Evolutionary conservation across 2,888 invertebrate species (phyloP), one percentile per base, ranked within the genome.

Genomic region (Leptinotarsa juncta): DNA sequence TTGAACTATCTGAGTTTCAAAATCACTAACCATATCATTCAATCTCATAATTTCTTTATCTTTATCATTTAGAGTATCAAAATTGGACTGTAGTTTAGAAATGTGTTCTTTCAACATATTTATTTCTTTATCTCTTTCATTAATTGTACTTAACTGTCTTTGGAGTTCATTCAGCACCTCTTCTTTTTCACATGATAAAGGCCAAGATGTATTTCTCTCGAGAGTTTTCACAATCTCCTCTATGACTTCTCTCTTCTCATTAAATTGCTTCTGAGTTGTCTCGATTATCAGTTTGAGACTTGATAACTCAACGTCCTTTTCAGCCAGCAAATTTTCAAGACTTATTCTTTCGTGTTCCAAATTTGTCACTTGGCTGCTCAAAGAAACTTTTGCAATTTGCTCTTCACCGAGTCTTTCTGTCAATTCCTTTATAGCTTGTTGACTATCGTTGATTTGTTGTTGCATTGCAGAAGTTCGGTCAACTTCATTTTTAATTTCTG

Each of bases 401-500:
- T 84, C 85, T 20, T 84, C 84, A 18, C 82, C 78, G 14, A 87
- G 65, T 0, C 73, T 65, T 53, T 76, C 78, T 1, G 84, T 84
- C 67, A 87, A 81, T 3, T 85, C 83, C n/a, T 80, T 83, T 67
- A 86, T 86, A 26, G 82, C 81, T 32, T 82, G 81, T 71, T 88
- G 85, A 5, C 84, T 79, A 55, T 83, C 84, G 53, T 80, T 84
- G 62, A 87, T 85, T 76, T 87, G 86, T 73, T 87, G 86, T 71
- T 87, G 87, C 26, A 88, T 78, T 14, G 85, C 85, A 3, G 86
- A 83, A 66, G 87, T 81, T 71, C 84, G 81, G 78, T 88, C 87
- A 12, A 87, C 85, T 80, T 88, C 87, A 73, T 86, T 86, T 73
- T 85, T 81, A 65, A 87, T 87, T 78, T 88, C 88, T 0, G 86